These are phyloP conservation scores for Coelopa frigida DNA, from an alignment of 1,140 invertebrate species.

Conservation along the genomic window DNA sequence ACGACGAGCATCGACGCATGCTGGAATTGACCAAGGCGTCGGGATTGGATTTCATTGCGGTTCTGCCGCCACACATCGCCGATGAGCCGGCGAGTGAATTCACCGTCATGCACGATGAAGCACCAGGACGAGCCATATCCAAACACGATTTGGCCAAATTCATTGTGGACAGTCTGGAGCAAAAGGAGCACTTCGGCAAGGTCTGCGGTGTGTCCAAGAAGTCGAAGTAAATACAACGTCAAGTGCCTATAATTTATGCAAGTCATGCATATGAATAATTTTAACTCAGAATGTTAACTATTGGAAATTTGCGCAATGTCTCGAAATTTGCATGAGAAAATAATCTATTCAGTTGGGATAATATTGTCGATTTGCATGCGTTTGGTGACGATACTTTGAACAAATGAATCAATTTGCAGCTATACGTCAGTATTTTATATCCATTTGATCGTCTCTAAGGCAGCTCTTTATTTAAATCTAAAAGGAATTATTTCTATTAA, in stretches of 20 bases:
- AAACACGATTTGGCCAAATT: conserved; percentile 70
- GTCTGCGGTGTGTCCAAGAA: conserved; percentile 58
- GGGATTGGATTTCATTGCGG: conserved; percentile 65
- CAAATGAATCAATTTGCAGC: too few relatives aligned
- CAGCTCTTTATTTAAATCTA: too few relatives aligned
- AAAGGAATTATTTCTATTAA: too few relatives aligned
- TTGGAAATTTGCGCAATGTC: too few relatives aligned
- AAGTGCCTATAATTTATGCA: background rate
- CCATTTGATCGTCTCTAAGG: too few relatives aligned
- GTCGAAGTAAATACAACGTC: background rate
- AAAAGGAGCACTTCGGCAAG: conserved; percentile 61
- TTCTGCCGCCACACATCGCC: conserved; percentile 75
- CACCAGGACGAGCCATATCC: conserved; percentile 60
- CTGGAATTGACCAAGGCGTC: conserved; percentile 59
- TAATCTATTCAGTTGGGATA: too few relatives aligned
- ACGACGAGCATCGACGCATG: conserved; percentile 72
- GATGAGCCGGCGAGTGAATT: conserved; percentile 39
- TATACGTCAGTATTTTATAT: too few relatives aligned
- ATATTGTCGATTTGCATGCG: too few relatives aligned
- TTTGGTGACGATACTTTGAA: too few relatives aligned
- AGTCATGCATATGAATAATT: too few relatives aligned
- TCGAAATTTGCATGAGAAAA: too few relatives aligned
- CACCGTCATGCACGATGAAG: conserved; percentile 45
- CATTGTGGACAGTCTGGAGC: conserved; percentile 60
- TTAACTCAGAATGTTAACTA: too few relatives aligned